phyloP scores from a whole-genome alignment of 2,888 invertebrate species.

The Napeogenes inachia region DNA sequence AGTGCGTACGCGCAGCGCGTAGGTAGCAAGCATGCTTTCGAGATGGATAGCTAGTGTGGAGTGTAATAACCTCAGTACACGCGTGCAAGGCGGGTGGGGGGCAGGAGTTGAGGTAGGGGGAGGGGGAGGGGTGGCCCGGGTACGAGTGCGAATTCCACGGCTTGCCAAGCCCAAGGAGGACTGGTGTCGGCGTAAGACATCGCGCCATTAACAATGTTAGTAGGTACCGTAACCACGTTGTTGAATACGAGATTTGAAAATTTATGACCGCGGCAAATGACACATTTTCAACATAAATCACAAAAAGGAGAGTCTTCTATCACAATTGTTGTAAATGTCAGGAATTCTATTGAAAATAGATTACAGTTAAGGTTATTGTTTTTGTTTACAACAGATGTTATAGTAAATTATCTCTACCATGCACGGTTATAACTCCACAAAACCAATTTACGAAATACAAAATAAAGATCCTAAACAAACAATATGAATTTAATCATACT shows the following conservation, averaged over 20 bases:
- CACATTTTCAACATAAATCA: too few relatives aligned
- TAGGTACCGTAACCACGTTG: constrained; percentile 17
- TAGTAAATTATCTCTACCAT: too few relatives aligned
- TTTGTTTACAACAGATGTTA: neutral
- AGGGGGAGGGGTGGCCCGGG: constrained; percentile 27
- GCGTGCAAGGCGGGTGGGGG: constrained; percentile 36
- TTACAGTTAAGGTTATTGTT: neutral
- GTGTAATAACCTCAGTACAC: constrained; percentile 63
- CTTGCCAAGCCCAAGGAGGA: constrained; percentile 51
- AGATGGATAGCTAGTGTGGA: constrained; percentile 48
- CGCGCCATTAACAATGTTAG: constrained; percentile 31
- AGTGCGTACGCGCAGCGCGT: constrained; percentile 38
- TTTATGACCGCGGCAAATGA: too few relatives aligned
- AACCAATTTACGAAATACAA: too few relatives aligned
- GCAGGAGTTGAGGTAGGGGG: constrained; percentile 11
- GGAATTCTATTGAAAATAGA: neutral
- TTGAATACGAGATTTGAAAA: too few relatives aligned
- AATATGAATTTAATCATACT: neutral
- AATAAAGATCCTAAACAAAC: neutral
- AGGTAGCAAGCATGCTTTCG: constrained; percentile 28
- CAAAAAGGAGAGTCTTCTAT: too few relatives aligned
- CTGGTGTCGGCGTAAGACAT: constrained; percentile 41
- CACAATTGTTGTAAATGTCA: neutral
- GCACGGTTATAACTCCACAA: too few relatives aligned
- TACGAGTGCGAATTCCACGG: constrained; percentile 47